Conservation (phyloP, 2,797 vertebrate species). For the Spinus pinus region DNA sequence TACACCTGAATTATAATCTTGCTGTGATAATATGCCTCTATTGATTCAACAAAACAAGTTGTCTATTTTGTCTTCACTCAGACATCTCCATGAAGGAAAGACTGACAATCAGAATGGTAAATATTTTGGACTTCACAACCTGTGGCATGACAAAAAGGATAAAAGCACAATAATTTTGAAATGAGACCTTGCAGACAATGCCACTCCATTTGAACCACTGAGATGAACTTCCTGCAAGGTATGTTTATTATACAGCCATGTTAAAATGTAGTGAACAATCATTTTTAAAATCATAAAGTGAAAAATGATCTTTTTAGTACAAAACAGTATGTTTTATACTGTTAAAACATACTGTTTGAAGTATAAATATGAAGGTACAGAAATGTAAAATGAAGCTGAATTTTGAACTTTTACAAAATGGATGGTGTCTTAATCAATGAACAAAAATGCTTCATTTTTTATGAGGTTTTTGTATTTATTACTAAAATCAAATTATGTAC, state of each 20-base stretch:
- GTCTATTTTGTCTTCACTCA: slow-evolving; percentile 73
- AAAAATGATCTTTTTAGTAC: background rate
- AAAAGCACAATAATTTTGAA: slow-evolving; percentile 66
- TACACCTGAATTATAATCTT: slow-evolving; percentile 80
- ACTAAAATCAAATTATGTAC: background rate
- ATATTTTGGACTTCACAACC: slow-evolving; percentile 77
- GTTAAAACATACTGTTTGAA: background rate
- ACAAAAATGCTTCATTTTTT: background rate
- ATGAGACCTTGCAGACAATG: slow-evolving; percentile 61
- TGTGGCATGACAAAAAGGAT: slow-evolving; percentile 64
- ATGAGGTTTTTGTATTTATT: background rate
- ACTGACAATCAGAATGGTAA: slow-evolving; percentile 73
- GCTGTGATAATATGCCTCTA: slow-evolving; percentile 80
- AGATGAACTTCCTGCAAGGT: slow-evolving; percentile 49
- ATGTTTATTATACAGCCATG: background rate
- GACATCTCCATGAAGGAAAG: slow-evolving; percentile 61
- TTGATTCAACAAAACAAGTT: slow-evolving; percentile 77
- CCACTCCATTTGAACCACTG: slow-evolving; percentile 42
- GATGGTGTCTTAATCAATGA: background rate
- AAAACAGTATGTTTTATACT: background rate
- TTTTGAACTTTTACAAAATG: background rate
- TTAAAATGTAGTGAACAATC: slow-evolving; percentile 11
- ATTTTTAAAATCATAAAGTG: background rate
- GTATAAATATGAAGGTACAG: background rate
- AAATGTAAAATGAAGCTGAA: background rate